Percentiles rank a stretch among this genome's conserved stretches.
Conservation (phyloP, 2,888 invertebrate genomes). For the Orthosia gothica region DNA sequence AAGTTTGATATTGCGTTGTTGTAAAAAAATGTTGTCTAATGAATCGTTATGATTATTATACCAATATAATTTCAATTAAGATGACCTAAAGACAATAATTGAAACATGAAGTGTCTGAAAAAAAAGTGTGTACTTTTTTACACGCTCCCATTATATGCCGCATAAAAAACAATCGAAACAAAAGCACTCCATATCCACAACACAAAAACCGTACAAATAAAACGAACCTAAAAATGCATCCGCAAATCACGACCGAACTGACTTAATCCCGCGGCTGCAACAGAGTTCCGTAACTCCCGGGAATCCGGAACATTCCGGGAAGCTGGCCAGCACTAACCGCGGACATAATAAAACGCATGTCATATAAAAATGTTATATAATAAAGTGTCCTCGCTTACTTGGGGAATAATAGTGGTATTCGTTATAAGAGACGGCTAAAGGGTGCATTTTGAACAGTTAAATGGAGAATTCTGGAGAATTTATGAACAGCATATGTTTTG, state of each 20-base stretch:
- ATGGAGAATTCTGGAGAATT: constrained; percentile 59
- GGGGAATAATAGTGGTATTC: constrained; percentile 57
- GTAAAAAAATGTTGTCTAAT: background rate
- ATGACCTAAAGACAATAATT: no score
- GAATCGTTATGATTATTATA: background rate
- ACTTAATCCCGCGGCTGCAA: constrained; percentile 54
- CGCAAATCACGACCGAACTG: constrained; percentile 45
- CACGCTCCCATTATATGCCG: background rate
- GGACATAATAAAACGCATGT: constrained; percentile 62
- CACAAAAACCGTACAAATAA: constrained; percentile 34
- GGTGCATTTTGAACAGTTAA: constrained; percentile 63
- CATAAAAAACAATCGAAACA: constrained; percentile 28
- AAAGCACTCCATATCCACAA: constrained; percentile 22
- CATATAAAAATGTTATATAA: constrained; percentile 64
- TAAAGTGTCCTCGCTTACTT: constrained; percentile 55
- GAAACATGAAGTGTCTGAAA: no score
- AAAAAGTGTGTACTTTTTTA: background rate
- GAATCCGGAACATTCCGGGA: constrained; percentile 47
- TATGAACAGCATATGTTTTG: constrained; percentile 59
- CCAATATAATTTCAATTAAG: background rate
- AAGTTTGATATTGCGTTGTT: background rate
- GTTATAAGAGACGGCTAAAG: constrained; percentile 53
- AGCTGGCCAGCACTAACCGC: constrained; percentile 51
- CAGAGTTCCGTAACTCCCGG: constrained; percentile 37
- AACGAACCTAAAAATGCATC: constrained; percentile 49